Conservation (phyloP, 2,797 vertebrate genomes). For the Taeniopygia guttata region DNA sequence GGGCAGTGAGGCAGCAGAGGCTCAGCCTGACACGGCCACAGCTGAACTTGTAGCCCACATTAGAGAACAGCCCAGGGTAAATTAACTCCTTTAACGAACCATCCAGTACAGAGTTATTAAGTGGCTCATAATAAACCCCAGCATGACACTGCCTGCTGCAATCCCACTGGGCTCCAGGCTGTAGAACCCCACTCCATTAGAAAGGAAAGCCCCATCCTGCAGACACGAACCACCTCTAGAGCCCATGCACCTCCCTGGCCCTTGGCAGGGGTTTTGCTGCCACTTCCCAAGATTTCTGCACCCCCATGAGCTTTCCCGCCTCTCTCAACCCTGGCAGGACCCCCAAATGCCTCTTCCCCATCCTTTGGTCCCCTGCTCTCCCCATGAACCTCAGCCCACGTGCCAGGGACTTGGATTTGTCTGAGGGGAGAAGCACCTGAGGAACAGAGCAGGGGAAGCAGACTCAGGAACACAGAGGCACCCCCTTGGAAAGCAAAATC, state of each 20-base stretch:
- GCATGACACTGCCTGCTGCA: background rate
- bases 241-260: background rate
- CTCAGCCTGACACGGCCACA: background rate
- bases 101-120: background rate
- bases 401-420: background rate
- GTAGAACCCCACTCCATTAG: background rate
- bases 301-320: accelerated
- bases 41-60: background rate
- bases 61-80: slow-evolving; percentile 4
- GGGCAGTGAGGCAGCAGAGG: background rate
- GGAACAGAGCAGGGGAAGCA: background rate
- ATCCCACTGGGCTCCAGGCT: background rate
- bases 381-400: background rate
- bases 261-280: background rate
- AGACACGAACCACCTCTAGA: background rate
- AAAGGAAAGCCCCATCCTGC: background rate
- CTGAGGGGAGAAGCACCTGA: background rate
- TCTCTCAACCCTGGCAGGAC: background rate
- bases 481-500: slow-evolving; percentile 1
- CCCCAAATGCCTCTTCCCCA: background rate
- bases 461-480: background rate
- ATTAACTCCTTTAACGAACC: slow-evolving; percentile 30
- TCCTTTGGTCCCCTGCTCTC: background rate
- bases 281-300: background rate
- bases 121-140: background rate